A percentile compares a stretch with the other conserved stretches of the same genome.
phyloP scores from a whole-genome alignment of 2,113 vertebrate genomes.

The Hippocampus abdominalis region DNA sequence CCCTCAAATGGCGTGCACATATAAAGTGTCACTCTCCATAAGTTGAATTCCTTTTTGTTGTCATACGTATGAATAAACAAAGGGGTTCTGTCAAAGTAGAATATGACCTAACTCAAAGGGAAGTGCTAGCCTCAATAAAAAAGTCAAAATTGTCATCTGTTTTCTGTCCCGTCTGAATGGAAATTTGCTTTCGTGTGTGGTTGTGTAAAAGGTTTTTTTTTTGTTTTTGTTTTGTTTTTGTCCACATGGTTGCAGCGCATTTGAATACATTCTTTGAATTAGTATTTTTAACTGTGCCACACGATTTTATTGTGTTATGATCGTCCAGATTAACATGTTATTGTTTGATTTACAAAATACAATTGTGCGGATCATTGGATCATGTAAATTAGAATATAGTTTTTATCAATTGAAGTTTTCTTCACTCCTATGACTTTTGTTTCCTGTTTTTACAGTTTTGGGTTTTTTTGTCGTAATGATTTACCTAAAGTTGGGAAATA shows the following conservation, averaged over 20 bases:
- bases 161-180: conserved; percentile 10
- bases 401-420: too few relatives aligned
- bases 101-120: conserved; percentile 62
- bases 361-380: too few relatives aligned
- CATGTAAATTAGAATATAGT: too few relatives aligned
- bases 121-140: conserved; percentile 66
- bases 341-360: too few relatives aligned
- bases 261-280: background rate
- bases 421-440: too few relatives aligned
- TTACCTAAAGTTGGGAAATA: too few relatives aligned
- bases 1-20: conserved; percentile 61
- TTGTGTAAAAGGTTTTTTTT: too few relatives aligned
- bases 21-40: conserved; percentile 64
- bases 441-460: too few relatives aligned
- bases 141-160: conserved; percentile 43
- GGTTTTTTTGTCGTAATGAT: too few relatives aligned
- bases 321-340: too few relatives aligned
- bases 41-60: conserved; percentile 66
- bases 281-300: too few relatives aligned
- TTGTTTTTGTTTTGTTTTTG: background rate
- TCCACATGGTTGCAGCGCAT: background rate
- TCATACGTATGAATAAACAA: conserved; percentile 60
- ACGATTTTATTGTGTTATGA: too few relatives aligned
- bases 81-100: conserved; percentile 57
- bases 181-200: background rate